phyloP scores from a whole-genome alignment of 2,888 invertebrate species.

The Blera fallax region DNA sequence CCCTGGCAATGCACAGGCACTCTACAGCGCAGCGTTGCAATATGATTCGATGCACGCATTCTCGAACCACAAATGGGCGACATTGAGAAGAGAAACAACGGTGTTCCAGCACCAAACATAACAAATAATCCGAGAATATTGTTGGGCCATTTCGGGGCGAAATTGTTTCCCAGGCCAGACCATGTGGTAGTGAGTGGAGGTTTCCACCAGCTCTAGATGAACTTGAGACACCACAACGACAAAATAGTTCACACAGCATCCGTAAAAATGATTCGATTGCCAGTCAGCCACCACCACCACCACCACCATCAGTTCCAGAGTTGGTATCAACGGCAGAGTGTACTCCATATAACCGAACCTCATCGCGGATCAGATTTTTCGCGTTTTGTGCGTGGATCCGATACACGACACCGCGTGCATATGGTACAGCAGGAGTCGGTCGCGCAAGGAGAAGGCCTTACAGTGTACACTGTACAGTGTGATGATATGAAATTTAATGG shows the following conservation, averaged over 20 bases:
- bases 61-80: constrained; percentile 67
- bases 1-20: constrained; percentile 59
- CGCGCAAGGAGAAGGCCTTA: no score
- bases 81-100: constrained; percentile 70
- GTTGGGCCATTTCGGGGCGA: constrained; percentile 51
- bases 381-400: constrained; percentile 70
- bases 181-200: constrained; percentile 19
- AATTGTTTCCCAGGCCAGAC: constrained; percentile 55
- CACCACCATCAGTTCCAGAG: background rate
- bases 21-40: constrained; percentile 18
- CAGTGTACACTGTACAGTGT: background rate
- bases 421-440: constrained; percentile 22
- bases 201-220: constrained; percentile 64
- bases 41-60: constrained; percentile 66
- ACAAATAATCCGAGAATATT: constrained; percentile 32
- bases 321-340: constrained; percentile 1
- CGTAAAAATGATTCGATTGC: constrained; percentile 44
- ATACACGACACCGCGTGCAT: constrained; percentile 38
- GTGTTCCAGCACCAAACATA: background rate
- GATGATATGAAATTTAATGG: constrained; percentile 66
- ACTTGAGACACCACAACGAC: constrained; percentile 69
- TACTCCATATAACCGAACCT: constrained; percentile 38
- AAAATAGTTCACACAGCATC: constrained; percentile 70
- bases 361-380: constrained; percentile 47
- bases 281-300: no score